A percentile compares a stretch with the other conserved stretches of the same genome.
Conservation (phyloP, 2,797 vertebrate species). For the Tauraco hartlaubi region DNA sequence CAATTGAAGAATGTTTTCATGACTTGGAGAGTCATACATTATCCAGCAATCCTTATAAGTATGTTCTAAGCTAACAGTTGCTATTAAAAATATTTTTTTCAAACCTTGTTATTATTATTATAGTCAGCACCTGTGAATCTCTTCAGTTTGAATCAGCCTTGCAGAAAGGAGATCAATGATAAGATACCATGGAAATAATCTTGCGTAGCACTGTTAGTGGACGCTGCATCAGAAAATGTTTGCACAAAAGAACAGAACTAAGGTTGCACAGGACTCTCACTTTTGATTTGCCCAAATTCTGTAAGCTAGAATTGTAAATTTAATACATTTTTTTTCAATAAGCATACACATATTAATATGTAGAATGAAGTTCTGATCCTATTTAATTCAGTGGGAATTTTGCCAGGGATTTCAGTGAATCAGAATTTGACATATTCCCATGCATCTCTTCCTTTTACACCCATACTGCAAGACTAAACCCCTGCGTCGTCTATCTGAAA, state of each 20-base stretch:
- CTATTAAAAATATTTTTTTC: neutral
- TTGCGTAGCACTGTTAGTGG: neutral
- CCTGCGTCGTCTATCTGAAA: neutral
- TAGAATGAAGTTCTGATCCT: neutral
- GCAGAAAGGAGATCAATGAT: neutral
- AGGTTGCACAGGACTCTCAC: neutral
- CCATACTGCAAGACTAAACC: neutral
- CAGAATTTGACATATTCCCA: neutral
- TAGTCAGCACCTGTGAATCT: neutral
- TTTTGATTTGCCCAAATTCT: neutral
- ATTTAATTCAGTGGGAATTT: constrained; percentile 4
- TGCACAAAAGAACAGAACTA: neutral
- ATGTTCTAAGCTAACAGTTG: neutral
- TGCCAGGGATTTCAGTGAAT: neutral
- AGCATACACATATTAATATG: neutral
- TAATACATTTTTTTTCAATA: neutral
- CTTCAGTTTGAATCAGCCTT: neutral
- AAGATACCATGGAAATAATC: neutral
- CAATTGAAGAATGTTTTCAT: neutral
- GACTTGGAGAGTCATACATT: neutral
- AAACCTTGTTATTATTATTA: neutral
- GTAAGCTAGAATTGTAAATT: neutral
- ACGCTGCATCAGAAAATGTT: neutral
- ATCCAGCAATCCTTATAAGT: neutral
- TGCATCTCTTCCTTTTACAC: neutral